Conservation (phyloP, 2,888 invertebrate species). For the Brassicogethes aeneus region DNA sequence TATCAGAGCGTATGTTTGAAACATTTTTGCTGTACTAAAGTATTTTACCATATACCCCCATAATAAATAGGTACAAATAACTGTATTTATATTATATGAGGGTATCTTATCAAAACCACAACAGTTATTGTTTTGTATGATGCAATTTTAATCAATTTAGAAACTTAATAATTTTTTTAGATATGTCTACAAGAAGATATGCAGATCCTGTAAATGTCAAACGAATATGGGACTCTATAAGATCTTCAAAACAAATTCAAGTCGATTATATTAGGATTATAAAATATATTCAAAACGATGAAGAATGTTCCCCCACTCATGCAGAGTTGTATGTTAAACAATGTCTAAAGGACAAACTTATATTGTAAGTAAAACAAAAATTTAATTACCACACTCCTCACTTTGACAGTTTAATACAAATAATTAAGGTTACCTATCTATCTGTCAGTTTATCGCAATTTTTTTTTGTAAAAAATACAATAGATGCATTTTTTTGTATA, state of each 20-base stretch:
- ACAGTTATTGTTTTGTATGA: not conserved
- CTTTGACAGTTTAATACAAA: no score
- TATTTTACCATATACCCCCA: not conserved
- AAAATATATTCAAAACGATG: slow-evolving; percentile 31
- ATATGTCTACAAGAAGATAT: slow-evolving; percentile 36
- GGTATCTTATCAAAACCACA: not conserved
- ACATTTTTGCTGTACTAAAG: slow-evolving; percentile 26
- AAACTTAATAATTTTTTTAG: no score
- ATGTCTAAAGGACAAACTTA: slow-evolving; percentile 32
- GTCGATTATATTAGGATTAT: slow-evolving; percentile 29
- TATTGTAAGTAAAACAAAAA: slow-evolving; percentile 27
- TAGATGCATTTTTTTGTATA: no score
- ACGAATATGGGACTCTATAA: slow-evolving; percentile 38
- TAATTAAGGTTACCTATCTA: no score
- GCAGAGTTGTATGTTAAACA: slow-evolving; percentile 34
- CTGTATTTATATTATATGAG: not conserved
- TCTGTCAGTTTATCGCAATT: no score
- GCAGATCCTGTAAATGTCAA: slow-evolving; percentile 36
- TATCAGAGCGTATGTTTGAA: slow-evolving; percentile 27
- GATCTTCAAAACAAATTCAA: slow-evolving; percentile 25
- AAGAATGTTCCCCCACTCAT: slow-evolving; percentile 26
- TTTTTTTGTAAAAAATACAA: no score
- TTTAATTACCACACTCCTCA: not conserved
- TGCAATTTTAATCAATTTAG: not conserved
- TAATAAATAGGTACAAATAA: not conserved